These are phyloP conservation scores for Seriola aureovittata DNA, from an alignment of 2,113 vertebrate genomes.

Conservation along the genomic window DNA sequence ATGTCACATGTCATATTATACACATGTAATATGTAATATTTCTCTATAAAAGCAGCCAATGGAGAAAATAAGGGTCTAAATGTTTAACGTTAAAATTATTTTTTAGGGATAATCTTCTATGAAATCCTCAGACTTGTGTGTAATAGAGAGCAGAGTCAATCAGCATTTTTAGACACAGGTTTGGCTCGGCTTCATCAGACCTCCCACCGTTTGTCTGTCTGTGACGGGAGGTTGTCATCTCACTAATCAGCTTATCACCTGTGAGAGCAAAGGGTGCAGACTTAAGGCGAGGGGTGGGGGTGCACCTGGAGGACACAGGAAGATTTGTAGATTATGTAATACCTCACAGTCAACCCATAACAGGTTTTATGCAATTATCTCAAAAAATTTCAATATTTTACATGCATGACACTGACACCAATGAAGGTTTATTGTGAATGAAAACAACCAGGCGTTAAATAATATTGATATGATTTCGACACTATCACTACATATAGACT, in stretches of 20 bases:
- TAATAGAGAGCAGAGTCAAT: constrained; percentile 16
- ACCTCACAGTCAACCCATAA: background rate
- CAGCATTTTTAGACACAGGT: constrained; percentile 20
- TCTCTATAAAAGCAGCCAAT: background rate
- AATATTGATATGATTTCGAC: background rate
- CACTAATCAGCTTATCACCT: constrained; percentile 72
- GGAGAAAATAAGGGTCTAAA: background rate
- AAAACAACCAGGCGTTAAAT: background rate
- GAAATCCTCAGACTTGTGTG: background rate
- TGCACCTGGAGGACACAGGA: background rate
- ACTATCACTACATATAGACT: background rate
- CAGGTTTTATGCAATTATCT: constrained; percentile 2
- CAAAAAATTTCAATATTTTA: constrained; percentile 1
- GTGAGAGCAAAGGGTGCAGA: constrained; percentile 38
- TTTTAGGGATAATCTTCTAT: constrained; percentile 43
- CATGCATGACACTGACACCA: background rate
- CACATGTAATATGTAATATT: background rate
- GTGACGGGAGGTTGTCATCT: constrained; percentile 37
- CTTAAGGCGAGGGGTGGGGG: background rate
- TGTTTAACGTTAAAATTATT: constrained; percentile 7
- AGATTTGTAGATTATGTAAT: constrained; percentile 44
- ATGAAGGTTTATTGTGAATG: no score
- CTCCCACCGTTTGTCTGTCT: constrained; percentile 36
- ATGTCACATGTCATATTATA: background rate
- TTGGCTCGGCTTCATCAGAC: constrained; percentile 44